Evolutionary conservation across 2,113 vertebrate genomes (phyloP).

Genomic region (Pitta sordida): DNA sequence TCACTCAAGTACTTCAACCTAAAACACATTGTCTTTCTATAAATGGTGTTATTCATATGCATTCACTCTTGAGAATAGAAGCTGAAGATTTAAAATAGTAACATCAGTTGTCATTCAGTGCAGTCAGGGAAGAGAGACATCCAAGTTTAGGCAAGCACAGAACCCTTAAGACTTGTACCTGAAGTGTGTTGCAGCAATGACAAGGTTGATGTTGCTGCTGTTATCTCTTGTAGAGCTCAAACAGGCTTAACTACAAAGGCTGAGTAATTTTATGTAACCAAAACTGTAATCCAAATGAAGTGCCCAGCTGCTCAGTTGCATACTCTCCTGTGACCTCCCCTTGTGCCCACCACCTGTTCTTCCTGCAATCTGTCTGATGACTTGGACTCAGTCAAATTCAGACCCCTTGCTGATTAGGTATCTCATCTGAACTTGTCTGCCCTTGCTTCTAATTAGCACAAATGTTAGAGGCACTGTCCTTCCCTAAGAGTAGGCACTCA

Average conservation of each 20-base stretch:
- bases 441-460: neutral
- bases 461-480: neutral
- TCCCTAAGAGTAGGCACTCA: neutral
- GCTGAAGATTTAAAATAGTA: neutral
- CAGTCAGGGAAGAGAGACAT: neutral
- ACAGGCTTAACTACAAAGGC: neutral
- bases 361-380: neutral
- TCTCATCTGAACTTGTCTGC: neutral
- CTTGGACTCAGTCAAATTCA: neutral
- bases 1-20: neutral
- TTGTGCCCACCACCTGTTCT: neutral
- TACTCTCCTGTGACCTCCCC: neutral
- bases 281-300: neutral
- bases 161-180: neutral
- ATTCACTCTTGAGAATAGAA: neutral
- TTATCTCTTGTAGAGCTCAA: neutral
- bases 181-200: neutral
- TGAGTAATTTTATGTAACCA: neutral
- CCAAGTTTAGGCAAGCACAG: neutral
- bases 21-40: neutral
- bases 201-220: neutral
- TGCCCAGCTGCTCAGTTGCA: neutral
- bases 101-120: neutral
- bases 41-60: neutral
- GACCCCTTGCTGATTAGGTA: neutral